Evolutionary conservation across 1,140 invertebrate genomes (phyloP).

Genomic region (Drosophila sechellia): DNA sequence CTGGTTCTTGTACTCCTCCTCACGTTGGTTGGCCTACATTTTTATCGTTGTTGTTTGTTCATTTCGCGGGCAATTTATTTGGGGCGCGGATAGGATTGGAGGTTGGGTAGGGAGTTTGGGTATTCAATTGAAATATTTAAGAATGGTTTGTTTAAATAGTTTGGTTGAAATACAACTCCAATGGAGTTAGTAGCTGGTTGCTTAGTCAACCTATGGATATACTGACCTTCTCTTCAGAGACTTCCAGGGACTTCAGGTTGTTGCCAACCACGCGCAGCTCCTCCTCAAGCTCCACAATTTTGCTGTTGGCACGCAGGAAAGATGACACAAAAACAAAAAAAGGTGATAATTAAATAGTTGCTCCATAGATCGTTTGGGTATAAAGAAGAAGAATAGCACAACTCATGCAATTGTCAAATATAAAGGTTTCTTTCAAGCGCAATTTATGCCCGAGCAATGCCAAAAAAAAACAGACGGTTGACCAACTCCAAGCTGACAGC

Average conservation of each 20-base stretch:
- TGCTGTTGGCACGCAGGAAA: constrained; percentile 88
- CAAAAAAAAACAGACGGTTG: constrained; percentile 21
- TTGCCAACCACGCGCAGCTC: constrained; percentile 99
- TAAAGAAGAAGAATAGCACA: constrained; percentile 24
- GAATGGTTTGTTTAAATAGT: constrained; percentile 6
- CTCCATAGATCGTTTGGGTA: not conserved
- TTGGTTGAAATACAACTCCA: constrained; percentile 4
- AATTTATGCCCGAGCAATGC: constrained; percentile 33
- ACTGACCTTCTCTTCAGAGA: constrained; percentile 99
- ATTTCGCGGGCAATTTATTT: constrained; percentile 15
- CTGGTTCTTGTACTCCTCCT: constrained; percentile 99
- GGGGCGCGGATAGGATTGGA: no score
- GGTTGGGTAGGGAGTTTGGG: constrained; percentile 14
- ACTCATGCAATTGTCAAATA: constrained; percentile 51
- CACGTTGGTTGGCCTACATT: constrained; percentile 98
- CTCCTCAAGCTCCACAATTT: constrained; percentile 99
- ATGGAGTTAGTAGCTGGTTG: not conserved
- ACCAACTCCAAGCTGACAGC: constrained; percentile 37
- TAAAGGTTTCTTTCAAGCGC: constrained; percentile 39
- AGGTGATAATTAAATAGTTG: constrained; percentile 29
- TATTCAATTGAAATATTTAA: constrained; percentile 42
- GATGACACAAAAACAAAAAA: not conserved
- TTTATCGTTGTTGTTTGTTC: constrained; percentile 72
- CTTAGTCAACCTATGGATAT: not conserved
- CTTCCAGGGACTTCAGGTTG: constrained; percentile 99